These are phyloP conservation scores for Alauda arvensis DNA, from an alignment of 2,797 vertebrate genomes.

Conservation along the genomic window DNA sequence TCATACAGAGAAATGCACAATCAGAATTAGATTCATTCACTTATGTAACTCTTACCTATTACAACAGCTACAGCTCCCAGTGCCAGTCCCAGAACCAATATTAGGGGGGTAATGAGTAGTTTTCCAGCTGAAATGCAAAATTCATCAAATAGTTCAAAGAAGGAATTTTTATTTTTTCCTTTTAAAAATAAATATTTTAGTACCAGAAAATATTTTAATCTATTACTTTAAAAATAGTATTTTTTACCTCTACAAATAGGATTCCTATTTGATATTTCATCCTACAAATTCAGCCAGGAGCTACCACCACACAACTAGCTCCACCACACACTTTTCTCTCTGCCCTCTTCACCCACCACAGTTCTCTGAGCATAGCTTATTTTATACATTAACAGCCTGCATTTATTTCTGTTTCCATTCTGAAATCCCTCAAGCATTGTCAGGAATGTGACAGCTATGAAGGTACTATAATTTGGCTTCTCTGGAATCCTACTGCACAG, in stretches of 20 bases:
- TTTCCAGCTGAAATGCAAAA: slow-evolving; percentile 86
- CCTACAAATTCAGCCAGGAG: background rate
- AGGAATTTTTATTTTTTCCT: background rate
- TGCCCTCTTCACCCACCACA: background rate
- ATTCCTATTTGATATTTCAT: background rate
- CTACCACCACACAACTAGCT: background rate
- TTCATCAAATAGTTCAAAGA: background rate
- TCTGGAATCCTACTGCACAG: background rate
- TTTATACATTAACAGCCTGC: background rate
- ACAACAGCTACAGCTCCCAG: slow-evolving; percentile 91
- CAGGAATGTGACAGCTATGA: background rate
- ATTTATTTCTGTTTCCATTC: slow-evolving; percentile 27
- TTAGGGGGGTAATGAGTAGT: slow-evolving; percentile 88
- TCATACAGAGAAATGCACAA: background rate
- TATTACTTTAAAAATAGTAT: background rate
- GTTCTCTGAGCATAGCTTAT: background rate
- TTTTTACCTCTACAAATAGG: background rate
- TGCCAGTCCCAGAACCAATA: slow-evolving; percentile 89
- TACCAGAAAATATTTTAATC: background rate
- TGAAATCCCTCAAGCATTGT: background rate
- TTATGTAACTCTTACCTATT: slow-evolving; percentile 81
- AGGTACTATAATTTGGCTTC: background rate
- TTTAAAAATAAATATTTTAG: background rate
- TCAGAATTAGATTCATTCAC: background rate
- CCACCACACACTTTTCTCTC: background rate